phyloP scores from a whole-genome alignment of 2,888 invertebrate genomes.

The Balanococcus diminutus region DNA sequence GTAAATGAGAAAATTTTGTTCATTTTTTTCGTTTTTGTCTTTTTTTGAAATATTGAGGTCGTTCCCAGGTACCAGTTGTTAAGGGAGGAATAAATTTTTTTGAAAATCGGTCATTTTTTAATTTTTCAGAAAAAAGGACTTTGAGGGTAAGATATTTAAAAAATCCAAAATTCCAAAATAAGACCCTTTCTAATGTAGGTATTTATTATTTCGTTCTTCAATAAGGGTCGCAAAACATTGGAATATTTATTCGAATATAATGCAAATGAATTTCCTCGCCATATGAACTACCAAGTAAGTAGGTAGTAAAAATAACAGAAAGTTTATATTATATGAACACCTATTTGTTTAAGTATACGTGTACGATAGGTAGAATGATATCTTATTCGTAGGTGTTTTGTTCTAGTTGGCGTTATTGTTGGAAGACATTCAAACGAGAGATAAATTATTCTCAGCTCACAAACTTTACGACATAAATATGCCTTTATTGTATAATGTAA shows the following conservation, averaged over 20 bases:
- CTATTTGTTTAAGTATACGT: not conserved
- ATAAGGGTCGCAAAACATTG: constrained; percentile 7
- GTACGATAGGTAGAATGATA: not conserved
- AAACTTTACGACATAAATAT: constrained; percentile 56
- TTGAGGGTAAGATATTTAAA: no score
- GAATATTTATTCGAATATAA: constrained; percentile 5
- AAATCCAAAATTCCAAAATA: no score
- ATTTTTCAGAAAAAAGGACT: no score
- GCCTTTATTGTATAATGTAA: constrained; percentile 56
- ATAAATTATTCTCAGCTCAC: constrained; percentile 46
- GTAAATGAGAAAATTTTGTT: no score
- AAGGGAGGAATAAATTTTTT: no score
- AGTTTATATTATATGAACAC: no score
- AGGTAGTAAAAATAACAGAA: not conserved
- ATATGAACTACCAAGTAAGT: constrained; percentile 30
- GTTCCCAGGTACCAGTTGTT: no score
- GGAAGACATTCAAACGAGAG: constrained; percentile 33
- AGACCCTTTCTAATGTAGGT: no score
- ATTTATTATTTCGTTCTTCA: no score
- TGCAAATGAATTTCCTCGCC: not conserved
- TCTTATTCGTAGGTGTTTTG: not conserved
- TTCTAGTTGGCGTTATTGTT: constrained; percentile 37
- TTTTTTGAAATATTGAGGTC: no score
- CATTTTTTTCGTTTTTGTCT: no score
- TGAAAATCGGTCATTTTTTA: no score